phyloP scores from a whole-genome alignment of 2,797 vertebrate genomes.

The Enteromius afrohamiltoni region DNA sequence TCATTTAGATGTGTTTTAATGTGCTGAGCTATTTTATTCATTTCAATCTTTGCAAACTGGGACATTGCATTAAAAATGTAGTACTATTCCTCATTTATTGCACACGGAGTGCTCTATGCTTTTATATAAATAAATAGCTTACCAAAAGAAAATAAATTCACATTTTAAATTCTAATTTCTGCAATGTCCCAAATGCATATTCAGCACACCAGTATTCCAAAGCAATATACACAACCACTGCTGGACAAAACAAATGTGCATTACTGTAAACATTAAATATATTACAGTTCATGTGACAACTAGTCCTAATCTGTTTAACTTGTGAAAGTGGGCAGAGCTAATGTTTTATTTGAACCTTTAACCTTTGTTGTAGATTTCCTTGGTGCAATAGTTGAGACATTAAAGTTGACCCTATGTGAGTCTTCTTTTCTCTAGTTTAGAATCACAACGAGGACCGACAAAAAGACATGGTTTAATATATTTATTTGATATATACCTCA shows the following conservation, averaged over 20 bases:
- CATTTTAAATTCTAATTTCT: no score
- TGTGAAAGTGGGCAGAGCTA: neutral
- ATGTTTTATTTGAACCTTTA: neutral
- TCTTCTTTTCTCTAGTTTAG: neutral
- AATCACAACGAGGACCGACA: neutral
- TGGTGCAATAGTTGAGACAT: neutral
- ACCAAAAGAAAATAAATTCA: no score
- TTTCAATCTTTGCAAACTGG: neutral
- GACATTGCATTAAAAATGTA: neutral
- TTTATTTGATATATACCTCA: neutral
- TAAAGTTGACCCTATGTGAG: no score
- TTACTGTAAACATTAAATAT: neutral
- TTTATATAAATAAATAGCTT: no score
- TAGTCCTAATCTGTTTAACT: neutral
- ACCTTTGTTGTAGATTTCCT: neutral
- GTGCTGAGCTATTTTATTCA: neutral
- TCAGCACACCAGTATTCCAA: neutral
- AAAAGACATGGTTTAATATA: neutral
- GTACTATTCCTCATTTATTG: no score
- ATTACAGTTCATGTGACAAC: neutral
- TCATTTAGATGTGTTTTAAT: neutral
- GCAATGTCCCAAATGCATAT: no score
- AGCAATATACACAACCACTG: neutral
- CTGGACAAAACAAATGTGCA: neutral
- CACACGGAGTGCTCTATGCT: no score